Conservation (phyloP, 2,888 invertebrate genomes). For the Melipona bicolor region DNA sequence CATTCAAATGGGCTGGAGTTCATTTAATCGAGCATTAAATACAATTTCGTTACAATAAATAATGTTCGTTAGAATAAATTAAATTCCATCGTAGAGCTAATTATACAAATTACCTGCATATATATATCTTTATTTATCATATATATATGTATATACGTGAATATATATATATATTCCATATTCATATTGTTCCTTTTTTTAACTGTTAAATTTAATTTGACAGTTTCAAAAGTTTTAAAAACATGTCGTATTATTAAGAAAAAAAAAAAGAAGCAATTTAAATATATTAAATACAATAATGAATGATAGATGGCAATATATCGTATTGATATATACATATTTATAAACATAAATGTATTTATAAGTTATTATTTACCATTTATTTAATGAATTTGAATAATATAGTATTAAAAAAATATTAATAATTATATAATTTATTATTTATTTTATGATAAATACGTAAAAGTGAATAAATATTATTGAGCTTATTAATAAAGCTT, state of each 20-base stretch:
- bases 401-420: not conserved
- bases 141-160: not conserved
- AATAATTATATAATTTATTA: not conserved
- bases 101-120: constrained; percentile 34
- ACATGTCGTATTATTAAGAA: constrained; percentile 14
- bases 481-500: not conserved
- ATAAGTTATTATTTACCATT: not conserved
- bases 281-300: constrained; percentile 37
- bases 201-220: constrained; percentile 19
- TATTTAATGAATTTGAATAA: not conserved
- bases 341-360: not conserved
- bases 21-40: not conserved
- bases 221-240: constrained; percentile 7
- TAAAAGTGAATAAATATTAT: not conserved
- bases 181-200: not conserved
- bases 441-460: not conserved
- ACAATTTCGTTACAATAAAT: not conserved
- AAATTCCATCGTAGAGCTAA: constrained; percentile 27
- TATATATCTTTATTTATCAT: constrained; percentile 13
- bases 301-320: constrained; percentile 38
- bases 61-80: not conserved
- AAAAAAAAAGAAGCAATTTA: constrained; percentile 48
- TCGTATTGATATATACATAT: constrained; percentile 1
- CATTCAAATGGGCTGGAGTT: not conserved
- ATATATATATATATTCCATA: constrained; percentile 3